A percentile compares a stretch with the other conserved stretches of the same genome.
These are phyloP conservation scores for Lepidocyrtoides sp. DNA, from an alignment of 2,888 invertebrate species.

Conservation along the genomic window DNA sequence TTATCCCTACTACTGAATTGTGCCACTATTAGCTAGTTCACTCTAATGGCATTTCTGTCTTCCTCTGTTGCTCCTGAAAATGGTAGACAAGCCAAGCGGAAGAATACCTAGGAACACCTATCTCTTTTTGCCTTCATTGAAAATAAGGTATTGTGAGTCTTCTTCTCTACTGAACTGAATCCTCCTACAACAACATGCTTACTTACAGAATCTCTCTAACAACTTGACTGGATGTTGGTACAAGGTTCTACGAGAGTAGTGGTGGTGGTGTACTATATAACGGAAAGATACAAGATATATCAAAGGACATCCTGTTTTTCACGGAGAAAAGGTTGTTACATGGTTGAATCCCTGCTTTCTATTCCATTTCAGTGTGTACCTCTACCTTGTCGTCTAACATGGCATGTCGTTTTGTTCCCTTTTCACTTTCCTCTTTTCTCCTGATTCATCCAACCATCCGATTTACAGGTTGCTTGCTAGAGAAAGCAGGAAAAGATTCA, in stretches of 20 bases:
- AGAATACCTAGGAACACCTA: slow-evolving; percentile 71
- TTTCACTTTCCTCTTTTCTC: slow-evolving; percentile 38
- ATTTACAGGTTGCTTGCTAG: slow-evolving; percentile 63
- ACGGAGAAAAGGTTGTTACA: slow-evolving; percentile 53
- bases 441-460: not conserved
- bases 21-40: slow-evolving; percentile 38
- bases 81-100: slow-evolving; percentile 61
- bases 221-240: not conserved
- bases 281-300: slow-evolving; percentile 74
- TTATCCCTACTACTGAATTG: slow-evolving; percentile 41
- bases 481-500: not conserved
- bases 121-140: slow-evolving; percentile 65
- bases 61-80: slow-evolving; percentile 52
- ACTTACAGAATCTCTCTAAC: not conserved
- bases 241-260: not conserved
- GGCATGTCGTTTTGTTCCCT: slow-evolving; percentile 15
- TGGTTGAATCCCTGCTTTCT: not conserved
- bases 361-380: too few relatives aligned
- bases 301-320: slow-evolving; percentile 76
- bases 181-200: slow-evolving; percentile 33
- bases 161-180: slow-evolving; percentile 1
- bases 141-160: slow-evolving; percentile 46
- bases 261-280: not conserved
- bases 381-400: not conserved
- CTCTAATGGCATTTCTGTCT: slow-evolving; percentile 51